Base-by-base conservation (phyloP, 2,797 vertebrate species). In the Sebastes minor region DNA sequence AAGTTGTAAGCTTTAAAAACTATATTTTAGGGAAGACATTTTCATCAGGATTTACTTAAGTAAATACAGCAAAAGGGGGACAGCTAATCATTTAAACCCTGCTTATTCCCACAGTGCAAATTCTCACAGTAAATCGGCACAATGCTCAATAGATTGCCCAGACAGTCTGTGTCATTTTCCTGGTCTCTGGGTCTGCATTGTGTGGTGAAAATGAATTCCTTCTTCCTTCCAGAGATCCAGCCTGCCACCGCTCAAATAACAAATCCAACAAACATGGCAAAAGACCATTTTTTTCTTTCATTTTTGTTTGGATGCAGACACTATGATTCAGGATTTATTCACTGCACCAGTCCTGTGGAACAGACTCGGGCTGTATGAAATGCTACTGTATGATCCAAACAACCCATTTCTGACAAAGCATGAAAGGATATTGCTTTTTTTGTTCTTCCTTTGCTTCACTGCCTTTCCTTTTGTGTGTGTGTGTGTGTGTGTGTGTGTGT, bases 371-470 rank as follows among this genome's bases (percentile, higher is more conserved):
- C 86, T 86, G 70, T 66, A 85, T 72, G 65, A 87, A 86, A 90
- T 61, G 65, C 84, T 89, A 89, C 88, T 86, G 87, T 83, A 86
- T 59, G 42, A 86, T 83, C 86, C 88, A 89, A 89, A 90, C 85
- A 84, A 80, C 71, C 74, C 71, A 56, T 86, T 92, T 91, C 86
- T 91, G 83, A 93, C 91, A 90, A 83, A 72, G 77, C 86, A 80
- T 92, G 86, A 96, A 97, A 97, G 97, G 97, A 98, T 98, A 98
- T 98, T 98, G 97, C 75, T 88, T 96, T 98, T 88, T 92, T 83
- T 89, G 86, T 98, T 92, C 96, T 95, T 98, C 96, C 92, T 97
- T 97, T 88, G 96, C 95, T 75, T 97, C 97, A 88, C 96, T 93
- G 79, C 97, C 96, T 83, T 96, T 94, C 88, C 84, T 96, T 96